Conservation (phyloP, 2,888 invertebrate species). For the Cryptosula pallasiana region DNA sequence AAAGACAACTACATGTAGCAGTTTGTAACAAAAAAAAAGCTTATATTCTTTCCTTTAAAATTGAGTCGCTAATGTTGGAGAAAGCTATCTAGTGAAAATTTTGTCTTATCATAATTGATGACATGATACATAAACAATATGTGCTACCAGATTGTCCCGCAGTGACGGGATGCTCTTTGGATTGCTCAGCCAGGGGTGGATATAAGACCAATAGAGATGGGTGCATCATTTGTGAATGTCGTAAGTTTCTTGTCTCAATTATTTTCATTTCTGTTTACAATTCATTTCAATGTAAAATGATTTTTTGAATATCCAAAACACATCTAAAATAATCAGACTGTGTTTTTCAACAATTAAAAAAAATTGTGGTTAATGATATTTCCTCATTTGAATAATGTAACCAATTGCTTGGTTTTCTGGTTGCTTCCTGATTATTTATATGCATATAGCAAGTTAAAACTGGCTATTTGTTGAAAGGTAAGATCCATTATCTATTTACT, state of each 20-base stretch:
- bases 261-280: too few species aligned
- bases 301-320: background rate
- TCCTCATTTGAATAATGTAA: background rate
- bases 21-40: background rate
- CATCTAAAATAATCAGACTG: too few species aligned
- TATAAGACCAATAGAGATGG: background rate
- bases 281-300: too few species aligned
- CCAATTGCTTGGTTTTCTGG: background rate
- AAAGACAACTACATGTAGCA: too few species aligned
- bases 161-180: background rate
- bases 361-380: too few species aligned
- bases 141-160: background rate
- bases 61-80: background rate
- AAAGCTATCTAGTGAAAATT: background rate
- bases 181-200: background rate
- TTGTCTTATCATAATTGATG: background rate
- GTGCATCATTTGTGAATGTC: conserved; percentile 4
- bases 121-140: background rate
- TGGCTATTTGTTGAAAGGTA: too few species aligned
- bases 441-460: too few species aligned
- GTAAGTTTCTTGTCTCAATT: too few species aligned
- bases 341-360: too few species aligned
- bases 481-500: background rate
- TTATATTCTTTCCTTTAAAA: background rate
- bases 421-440: background rate